Evolutionary conservation across 2,113 vertebrate species (phyloP).

Genomic region (Gobius niger): DNA sequence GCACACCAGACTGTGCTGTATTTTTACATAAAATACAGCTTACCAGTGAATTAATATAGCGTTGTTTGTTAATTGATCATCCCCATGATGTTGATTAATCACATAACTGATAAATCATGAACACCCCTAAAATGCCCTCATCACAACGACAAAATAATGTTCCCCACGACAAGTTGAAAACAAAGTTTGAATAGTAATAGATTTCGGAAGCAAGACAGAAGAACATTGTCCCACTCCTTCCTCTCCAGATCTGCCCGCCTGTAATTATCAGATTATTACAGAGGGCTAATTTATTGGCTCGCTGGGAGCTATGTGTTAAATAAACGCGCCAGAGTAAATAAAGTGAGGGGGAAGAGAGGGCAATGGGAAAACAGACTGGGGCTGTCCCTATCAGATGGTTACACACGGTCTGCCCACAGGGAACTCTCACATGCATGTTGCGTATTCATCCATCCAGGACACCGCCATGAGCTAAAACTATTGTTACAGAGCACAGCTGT

Average conservation of each 20-base stretch:
- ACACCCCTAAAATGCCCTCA: no score
- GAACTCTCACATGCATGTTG: slow-evolving; percentile 29
- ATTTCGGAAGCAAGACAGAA: background rate
- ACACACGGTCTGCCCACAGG: slow-evolving; percentile 50
- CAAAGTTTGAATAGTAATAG: background rate
- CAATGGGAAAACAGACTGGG: slow-evolving; percentile 45
- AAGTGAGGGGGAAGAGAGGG: slow-evolving; percentile 31
- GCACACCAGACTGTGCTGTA: no score
- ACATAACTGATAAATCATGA: no score
- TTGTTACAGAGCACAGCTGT: slow-evolving; percentile 30
- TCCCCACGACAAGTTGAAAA: background rate
- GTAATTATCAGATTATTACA: slow-evolving; percentile 75
- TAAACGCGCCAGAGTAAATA: slow-evolving; percentile 74
- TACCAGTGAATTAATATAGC: no score
- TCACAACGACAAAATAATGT: background rate
- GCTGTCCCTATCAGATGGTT: slow-evolving; percentile 65
- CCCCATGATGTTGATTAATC: no score
- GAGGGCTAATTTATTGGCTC: slow-evolving; percentile 76
- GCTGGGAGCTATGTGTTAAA: slow-evolving; percentile 75
- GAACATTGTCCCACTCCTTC: slow-evolving; percentile 36
- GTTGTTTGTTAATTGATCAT: no score
- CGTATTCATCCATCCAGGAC: slow-evolving; percentile 37
- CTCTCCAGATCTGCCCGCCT: slow-evolving; percentile 38
- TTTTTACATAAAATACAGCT: no score
- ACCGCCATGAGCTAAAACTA: slow-evolving; percentile 25